Base-by-base conservation (phyloP, 2,888 invertebrate species). In the Netelia inedita region DNA sequence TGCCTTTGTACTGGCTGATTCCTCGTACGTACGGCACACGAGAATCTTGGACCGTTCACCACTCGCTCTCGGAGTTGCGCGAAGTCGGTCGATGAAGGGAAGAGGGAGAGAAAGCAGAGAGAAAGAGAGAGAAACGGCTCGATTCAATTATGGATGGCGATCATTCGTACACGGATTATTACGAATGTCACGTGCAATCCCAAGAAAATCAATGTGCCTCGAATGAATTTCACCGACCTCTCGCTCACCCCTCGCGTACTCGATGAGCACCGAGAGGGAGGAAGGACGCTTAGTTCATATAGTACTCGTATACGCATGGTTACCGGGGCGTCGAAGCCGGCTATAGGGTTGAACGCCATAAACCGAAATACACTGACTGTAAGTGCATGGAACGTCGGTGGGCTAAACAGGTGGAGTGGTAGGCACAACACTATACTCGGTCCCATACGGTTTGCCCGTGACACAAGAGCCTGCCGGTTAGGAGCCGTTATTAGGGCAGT, bases 401-500 rank as follows among this genome's bases (percentile, higher is more conserved):
- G 6, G 8, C 35, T 35, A 35, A 35, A 35, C 35, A 35, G 35
- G 35, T 35, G 35, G 8, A 35, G 35, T 35, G 35, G 35, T 35
- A 6, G 1, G 8, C 6, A 35, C 35, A 35, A 35, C 35, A 6
- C 35, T 35, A 35, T 35, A 35, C 8, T 35, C 35, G 35, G 6
- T 46, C 14, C 11, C 46, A 14, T 46, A 46, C 14, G 46, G 46
- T 46, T 46, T 46, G 14, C 14, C 14, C 11, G 46, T 46, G 46
- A 14, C 46, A 73, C 23, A 35, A 61, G 74, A 74, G 61, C 19
- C 19, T 46, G 65, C 2, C n/a, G 61, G 46, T 75, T 75, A 35
- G 35, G 53, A 35, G 65, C 53, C 53, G 35, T 75, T 61, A 73
- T 9, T 1, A 11, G 59, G 46, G 46, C 57, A 59, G 65, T 65